phyloP scores from a whole-genome alignment of 2,888 invertebrate genomes.

The Ecdyonurus torrentis region DNA sequence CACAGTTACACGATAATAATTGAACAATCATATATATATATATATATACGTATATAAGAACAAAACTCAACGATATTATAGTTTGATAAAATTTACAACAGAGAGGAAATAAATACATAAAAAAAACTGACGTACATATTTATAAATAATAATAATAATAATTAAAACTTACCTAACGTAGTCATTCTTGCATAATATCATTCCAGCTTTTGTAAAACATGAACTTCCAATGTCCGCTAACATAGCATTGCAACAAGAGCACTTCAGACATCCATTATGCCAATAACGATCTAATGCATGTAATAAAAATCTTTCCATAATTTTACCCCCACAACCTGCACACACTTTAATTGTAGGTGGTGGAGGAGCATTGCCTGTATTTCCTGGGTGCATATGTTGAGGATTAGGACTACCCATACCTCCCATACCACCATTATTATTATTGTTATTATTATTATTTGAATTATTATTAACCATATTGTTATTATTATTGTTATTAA shows the following conservation, averaged over 20 bases:
- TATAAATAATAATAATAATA: slow-evolving; percentile 1
- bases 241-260: slow-evolving; percentile 76
- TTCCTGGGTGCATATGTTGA: slow-evolving; percentile 5
- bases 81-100: too few relatives aligned
- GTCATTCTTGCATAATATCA: slow-evolving; percentile 91
- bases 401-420: slow-evolving; percentile 6
- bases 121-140: too few relatives aligned
- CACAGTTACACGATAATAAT: too few relatives aligned
- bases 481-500: slow-evolving; percentile 32
- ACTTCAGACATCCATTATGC: slow-evolving; percentile 91
- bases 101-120: too few relatives aligned
- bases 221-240: slow-evolving; percentile 82
- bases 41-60: too few relatives aligned
- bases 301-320: slow-evolving; percentile 78
- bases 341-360: slow-evolving; percentile 42
- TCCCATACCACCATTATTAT: slow-evolving; percentile 20
- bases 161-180: slow-evolving; percentile 72
- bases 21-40: too few relatives aligned
- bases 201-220: slow-evolving; percentile 82
- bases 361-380: not conserved
- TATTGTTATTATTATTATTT: slow-evolving; percentile 36
- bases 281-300: slow-evolving; percentile 89
- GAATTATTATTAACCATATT: slow-evolving; percentile 26
- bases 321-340: slow-evolving; percentile 84
- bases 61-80: too few relatives aligned